A percentile compares a stretch with the other conserved stretches of the same genome.
Conservation (phyloP, 2,888 invertebrate species). For the Drosophila eohydei region DNA sequence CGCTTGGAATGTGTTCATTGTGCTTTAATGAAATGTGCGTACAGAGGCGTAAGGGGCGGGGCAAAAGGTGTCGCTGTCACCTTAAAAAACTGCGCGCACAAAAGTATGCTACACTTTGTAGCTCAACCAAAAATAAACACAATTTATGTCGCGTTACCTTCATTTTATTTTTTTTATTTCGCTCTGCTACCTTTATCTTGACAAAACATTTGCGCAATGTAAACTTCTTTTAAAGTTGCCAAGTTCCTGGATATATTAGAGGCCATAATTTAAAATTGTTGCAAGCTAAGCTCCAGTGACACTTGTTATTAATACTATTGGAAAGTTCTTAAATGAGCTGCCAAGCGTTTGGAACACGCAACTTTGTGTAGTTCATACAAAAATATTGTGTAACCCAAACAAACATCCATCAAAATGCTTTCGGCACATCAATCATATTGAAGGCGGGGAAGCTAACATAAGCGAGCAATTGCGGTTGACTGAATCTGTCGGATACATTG, state of each 20-base stretch:
- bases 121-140: conserved; percentile 60
- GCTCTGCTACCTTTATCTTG: conserved; percentile 31
- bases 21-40: conserved; percentile 76
- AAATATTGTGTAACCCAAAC: conserved; percentile 31
- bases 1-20: conserved; percentile 70
- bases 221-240: conserved; percentile 71
- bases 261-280: conserved; percentile 62
- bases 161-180: background rate
- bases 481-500: conserved; percentile 15
- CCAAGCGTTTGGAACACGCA: conserved; percentile 23
- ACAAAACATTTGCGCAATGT: conserved; percentile 64
- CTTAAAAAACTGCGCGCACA: conserved; percentile 63
- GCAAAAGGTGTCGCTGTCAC: conserved; percentile 59
- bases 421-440: conserved; percentile 65
- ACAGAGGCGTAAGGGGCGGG: conserved; percentile 1
- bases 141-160: conserved; percentile 66
- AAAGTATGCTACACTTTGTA: conserved; percentile 68
- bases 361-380: conserved; percentile 23
- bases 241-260: conserved; percentile 47
- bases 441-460: conserved; percentile 17
- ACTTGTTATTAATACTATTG: conserved; percentile 65
- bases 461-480: conserved; percentile 53
- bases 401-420: conserved; percentile 64
- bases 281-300: conserved; percentile 51
- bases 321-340: conserved; percentile 60